phyloP scores from a whole-genome alignment of 92 coral and sea anemone species.

The Zoanthus sansibaricus region DNA sequence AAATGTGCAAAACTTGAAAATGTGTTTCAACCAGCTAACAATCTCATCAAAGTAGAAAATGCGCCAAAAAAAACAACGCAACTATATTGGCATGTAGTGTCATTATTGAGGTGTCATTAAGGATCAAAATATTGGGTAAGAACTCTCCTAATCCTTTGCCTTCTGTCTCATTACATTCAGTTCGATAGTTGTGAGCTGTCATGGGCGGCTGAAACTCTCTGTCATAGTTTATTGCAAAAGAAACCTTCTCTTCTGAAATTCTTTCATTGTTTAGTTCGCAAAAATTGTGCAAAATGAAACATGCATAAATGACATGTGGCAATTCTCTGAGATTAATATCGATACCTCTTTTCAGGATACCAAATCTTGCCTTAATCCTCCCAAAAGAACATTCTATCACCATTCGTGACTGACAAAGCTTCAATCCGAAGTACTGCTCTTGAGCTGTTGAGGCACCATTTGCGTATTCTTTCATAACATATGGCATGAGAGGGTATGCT shows the following conservation, averaged over 20 bases:
- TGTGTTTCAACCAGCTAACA: no score
- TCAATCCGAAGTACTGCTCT: conserved; percentile 45
- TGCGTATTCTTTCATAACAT: conserved; percentile 74
- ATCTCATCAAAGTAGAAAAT: no score
- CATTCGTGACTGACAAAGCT: conserved; percentile 50
- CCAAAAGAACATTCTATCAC: conserved; percentile 60
- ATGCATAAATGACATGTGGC: conserved; percentile 68
- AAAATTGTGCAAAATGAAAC: conserved; percentile 75
- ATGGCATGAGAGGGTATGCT: conserved; percentile 42
- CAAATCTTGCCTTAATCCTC: conserved; percentile 31
- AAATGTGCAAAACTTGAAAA: no score
- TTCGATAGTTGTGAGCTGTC: neutral
- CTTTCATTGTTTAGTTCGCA: conserved; percentile 67
- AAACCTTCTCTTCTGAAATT: conserved; percentile 44
- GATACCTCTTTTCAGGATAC: conserved; percentile 33
- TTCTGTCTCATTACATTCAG: neutral
- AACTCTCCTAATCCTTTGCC: neutral
- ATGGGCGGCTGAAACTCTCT: conserved; percentile 47
- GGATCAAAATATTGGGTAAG: conserved; percentile 1
- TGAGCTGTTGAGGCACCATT: conserved; percentile 61
- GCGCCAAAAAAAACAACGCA: no score
- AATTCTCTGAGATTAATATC: conserved; percentile 55
- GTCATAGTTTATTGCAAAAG: conserved; percentile 49
- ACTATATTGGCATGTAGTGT: no score
- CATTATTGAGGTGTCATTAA: neutral